Conservation (phyloP, 2,797 vertebrate species). For the Apogon talboti region DNA sequence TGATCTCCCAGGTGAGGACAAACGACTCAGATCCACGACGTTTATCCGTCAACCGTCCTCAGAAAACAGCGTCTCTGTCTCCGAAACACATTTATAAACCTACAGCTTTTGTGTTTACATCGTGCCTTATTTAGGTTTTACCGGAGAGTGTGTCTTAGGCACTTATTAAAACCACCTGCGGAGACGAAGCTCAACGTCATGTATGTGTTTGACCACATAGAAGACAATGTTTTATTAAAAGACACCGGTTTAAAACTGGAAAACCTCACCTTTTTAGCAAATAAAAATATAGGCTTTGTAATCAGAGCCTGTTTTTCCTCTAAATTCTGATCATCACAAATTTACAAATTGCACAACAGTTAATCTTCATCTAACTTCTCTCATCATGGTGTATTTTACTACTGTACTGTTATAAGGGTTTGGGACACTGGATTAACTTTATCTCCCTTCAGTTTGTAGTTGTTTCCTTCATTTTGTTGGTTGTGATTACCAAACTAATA, state of each 20-base stretch:
- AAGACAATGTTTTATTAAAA: not conserved
- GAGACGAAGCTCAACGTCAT: not conserved
- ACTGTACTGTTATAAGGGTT: not conserved
- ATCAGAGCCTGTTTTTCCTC: no score
- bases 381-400: no score
- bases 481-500: not conserved
- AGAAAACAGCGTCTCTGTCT: not conserved
- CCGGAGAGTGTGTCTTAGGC: not conserved
- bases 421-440: no score
- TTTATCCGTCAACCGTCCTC: not conserved
- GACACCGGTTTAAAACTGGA: no score
- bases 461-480: not conserved
- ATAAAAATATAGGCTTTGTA: no score
- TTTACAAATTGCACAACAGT: no score
- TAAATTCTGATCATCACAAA: no score
- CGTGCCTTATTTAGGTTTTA: accelerated
- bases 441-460: not conserved
- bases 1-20: constrained; percentile 74
- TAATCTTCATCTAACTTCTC: no score
- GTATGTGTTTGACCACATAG: not conserved
- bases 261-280: no score
- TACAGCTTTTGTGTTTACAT: not conserved
- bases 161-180: constrained; percentile 48
- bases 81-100: not conserved
- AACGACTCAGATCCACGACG: accelerated